Percentiles rank a stretch among this genome's conserved stretches.
Evolutionary conservation across 1,140 invertebrate species (phyloP).

Genomic region (Cydia pomonella): DNA sequence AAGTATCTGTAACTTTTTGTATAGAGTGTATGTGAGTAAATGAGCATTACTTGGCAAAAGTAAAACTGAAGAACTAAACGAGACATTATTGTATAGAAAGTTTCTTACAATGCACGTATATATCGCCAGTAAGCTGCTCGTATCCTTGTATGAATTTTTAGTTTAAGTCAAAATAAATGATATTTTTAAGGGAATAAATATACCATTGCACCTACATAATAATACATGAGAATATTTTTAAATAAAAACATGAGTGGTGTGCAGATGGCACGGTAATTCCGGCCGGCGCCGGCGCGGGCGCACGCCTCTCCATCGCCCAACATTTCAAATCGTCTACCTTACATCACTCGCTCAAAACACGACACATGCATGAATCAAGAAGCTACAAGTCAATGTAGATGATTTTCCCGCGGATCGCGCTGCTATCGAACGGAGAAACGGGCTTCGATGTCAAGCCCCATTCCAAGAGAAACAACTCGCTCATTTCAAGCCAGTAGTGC

Average conservation of each 20-base stretch:
- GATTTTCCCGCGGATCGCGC: constrained; percentile 37
- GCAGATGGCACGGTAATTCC: constrained; percentile 54
- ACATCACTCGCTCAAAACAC: constrained; percentile 46
- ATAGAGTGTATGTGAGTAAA: too few relatives aligned
- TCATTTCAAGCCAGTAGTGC: constrained; percentile 43
- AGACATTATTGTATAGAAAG: too few relatives aligned
- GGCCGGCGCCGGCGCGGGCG: constrained; percentile 49
- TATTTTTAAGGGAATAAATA: not conserved
- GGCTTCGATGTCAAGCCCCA: constrained; percentile 35
- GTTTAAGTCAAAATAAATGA: too few relatives aligned
- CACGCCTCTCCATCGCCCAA: constrained; percentile 38
- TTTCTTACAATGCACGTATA: too few relatives aligned
- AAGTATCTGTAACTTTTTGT: too few relatives aligned
- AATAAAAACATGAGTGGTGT: constrained; percentile 42
- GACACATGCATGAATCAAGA: constrained; percentile 34
- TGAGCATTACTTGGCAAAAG: too few relatives aligned
- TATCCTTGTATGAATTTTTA: too few relatives aligned
- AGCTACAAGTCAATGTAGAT: constrained; percentile 42
- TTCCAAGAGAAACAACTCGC: constrained; percentile 36
- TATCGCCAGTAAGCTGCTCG: too few relatives aligned
- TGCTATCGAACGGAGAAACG: constrained; percentile 31
- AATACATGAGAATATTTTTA: not conserved
- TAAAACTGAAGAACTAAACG: too few relatives aligned
- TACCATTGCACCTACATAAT: not conserved
- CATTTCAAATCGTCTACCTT: constrained; percentile 37